Evolutionary conservation across 2,888 invertebrate species (phyloP), one percentile per base, ranked within the genome.

Genomic region (Pseudococcus viburni): DNA sequence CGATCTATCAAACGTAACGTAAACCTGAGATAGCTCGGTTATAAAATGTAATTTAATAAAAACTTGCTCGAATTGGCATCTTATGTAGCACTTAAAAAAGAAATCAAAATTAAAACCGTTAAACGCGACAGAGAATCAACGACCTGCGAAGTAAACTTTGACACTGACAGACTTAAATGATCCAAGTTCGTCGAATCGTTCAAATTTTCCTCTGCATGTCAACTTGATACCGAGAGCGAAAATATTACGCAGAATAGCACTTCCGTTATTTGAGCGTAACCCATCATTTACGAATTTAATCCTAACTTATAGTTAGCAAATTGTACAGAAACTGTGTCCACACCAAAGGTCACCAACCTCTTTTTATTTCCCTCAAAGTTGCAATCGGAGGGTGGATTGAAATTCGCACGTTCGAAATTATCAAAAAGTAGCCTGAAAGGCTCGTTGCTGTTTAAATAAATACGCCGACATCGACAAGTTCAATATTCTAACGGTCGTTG

Each of bases 401-500:
- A 83, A 46, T 83, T 83, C 46, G 19, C 46, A 83, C 39, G 46
- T 46, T 42, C 1, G 46, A 83, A 83, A 83, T 42, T 42, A 46
- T 46, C 80, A 19, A 46, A 83, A 83, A 46, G 12, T 33, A 19
- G 42, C 80, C 80, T 19, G 7, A 83, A 83, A 11, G 46, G 42
- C 22, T 83, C 33, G 15, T 7, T 15, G 17, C 7, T 73, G 73
- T 73, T 73, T 73, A 73, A 83, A 83, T 83, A 83, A 46, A 83
- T 83, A 83, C 22, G 5, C n/a, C 80, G 80, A 83, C 22, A 2
- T 8, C 80, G 80, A 11, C 46, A 46, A 46, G 80, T 83, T 83
- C 80, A 83, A 83, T n/a, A 83, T 46, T 83, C 80, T 83, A 12
- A 46, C 80, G 80, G 80, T 83, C 80, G 46, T 83, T 83, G 80